phyloP scores from a whole-genome alignment of 2,888 invertebrate genomes.

The Agonum fuliginosum region DNA sequence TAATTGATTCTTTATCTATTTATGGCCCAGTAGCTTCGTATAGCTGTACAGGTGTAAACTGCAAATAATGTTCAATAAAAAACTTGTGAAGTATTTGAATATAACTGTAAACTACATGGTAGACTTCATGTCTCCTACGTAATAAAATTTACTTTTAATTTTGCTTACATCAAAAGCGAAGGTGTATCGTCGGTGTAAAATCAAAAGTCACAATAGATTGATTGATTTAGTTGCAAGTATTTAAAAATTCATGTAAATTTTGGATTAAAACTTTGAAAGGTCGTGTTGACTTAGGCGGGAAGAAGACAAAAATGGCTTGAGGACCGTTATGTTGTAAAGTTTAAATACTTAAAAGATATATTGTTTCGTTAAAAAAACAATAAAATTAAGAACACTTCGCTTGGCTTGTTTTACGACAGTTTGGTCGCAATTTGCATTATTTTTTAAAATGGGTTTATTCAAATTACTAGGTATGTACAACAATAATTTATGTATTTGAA shows the following conservation, averaged over 20 bases:
- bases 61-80: no score
- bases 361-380: slow-evolving; percentile 2
- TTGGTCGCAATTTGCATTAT: no score
- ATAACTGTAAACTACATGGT: no score
- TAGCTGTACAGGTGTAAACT: no score
- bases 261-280: background rate
- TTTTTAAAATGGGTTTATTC: no score
- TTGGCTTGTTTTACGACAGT: background rate
- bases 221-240: slow-evolving; percentile 2
- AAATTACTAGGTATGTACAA: no score
- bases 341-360: background rate
- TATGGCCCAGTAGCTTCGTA: no score
- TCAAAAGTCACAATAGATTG: slow-evolving; percentile 6
- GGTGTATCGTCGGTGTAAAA: background rate
- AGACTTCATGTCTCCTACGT: no score
- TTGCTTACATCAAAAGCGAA: background rate
- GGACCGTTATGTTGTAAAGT: slow-evolving; percentile 6
- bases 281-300: background rate
- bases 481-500: no score
- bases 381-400: background rate
- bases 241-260: background rate
- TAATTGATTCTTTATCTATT: no score
- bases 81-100: no score
- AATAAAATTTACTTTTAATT: background rate
- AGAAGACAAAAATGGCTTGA: background rate